These are phyloP conservation scores for Mimas tiliae DNA, from an alignment of 2,888 invertebrate genomes.

Conservation along the genomic window DNA sequence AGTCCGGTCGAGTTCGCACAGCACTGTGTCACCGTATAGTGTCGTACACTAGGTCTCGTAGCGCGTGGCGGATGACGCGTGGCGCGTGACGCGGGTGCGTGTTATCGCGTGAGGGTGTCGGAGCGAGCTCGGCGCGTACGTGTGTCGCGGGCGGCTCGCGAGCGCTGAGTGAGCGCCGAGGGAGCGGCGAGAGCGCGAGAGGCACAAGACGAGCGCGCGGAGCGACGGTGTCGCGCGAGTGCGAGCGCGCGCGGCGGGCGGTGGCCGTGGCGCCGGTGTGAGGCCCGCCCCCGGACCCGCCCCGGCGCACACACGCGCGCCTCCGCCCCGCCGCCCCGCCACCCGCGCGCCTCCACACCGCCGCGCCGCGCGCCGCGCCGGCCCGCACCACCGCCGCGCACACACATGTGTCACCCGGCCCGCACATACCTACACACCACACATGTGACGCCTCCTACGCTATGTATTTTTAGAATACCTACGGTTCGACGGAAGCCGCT, in stretches of 20 bases:
- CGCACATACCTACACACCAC: conserved; percentile 73
- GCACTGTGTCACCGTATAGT: conserved; percentile 60
- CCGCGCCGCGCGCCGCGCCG: conserved; percentile 51
- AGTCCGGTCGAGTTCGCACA: conserved; percentile 43
- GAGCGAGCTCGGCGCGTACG: conserved; percentile 58
- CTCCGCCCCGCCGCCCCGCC: conserved; percentile 61
- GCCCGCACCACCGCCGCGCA: too few species aligned
- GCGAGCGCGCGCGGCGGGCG: conserved; percentile 55
- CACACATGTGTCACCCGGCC: conserved; percentile 71
- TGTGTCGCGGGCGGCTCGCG: conserved; percentile 67
- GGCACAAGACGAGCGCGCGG: conserved; percentile 57
- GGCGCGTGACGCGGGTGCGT: conserved; percentile 57
- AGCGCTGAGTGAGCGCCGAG: conserved; percentile 60
- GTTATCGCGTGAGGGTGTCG: conserved; percentile 53
- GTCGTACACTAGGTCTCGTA: conserved; percentile 31
- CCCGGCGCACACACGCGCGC: conserved; percentile 57
- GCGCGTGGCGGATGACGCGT: conserved; percentile 15
- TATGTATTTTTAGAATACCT: conserved; percentile 75
- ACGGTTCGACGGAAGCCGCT: conserved; percentile 42
- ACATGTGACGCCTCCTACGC: conserved; percentile 79
- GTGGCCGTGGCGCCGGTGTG: conserved; percentile 57
- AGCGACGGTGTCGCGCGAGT: conserved; percentile 70
- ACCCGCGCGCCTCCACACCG: conserved; percentile 49
- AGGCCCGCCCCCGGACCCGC: conserved; percentile 73
- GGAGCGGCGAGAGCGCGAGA: conserved; percentile 27